Evolutionary conservation across 1,140 invertebrate genomes (phyloP).

Genomic region (Caerostris extrusa): DNA sequence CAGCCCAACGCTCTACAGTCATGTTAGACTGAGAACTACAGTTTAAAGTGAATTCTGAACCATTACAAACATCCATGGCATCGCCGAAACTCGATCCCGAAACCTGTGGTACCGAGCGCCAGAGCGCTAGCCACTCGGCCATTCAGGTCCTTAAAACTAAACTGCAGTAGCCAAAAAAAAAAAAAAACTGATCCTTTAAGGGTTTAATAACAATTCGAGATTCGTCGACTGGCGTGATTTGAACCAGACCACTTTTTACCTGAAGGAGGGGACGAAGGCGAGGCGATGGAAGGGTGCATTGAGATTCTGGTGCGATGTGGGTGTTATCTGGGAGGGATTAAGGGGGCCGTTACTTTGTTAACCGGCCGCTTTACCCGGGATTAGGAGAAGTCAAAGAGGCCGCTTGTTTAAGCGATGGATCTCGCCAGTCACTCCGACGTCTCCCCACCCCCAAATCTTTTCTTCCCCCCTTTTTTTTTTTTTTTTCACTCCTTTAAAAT

Average conservation of each 20-base stretch:
- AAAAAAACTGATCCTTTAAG: too few species aligned
- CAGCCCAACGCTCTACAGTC: too few species aligned
- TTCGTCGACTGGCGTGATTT: neutral
- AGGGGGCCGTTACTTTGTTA: conserved; percentile 70
- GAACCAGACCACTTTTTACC: neutral
- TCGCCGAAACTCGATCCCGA: too few species aligned
- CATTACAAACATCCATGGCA: too few species aligned
- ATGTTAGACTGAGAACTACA: too few species aligned
- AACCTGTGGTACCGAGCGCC: too few species aligned
- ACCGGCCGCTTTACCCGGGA: conserved; percentile 60
- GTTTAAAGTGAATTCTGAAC: too few species aligned
- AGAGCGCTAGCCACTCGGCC: too few species aligned
- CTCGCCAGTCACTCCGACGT: conserved; percentile 25
- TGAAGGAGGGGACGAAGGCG: neutral
- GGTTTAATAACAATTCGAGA: neutral
- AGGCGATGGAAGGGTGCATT: conserved; percentile 32
- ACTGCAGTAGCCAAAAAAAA: too few species aligned
- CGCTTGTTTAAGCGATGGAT: conserved; percentile 63
- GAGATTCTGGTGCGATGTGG: conserved; percentile 69
- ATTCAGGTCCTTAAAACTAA: too few species aligned
- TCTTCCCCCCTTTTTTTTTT: neutral
- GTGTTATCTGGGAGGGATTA: conserved; percentile 73
- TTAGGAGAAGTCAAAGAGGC: conserved; percentile 53
- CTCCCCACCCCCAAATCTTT: neutral
- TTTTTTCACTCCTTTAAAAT: too few species aligned